Conservation (phyloP, 2,888 invertebrate species). For the Yponomeuta malinellus region DNA sequence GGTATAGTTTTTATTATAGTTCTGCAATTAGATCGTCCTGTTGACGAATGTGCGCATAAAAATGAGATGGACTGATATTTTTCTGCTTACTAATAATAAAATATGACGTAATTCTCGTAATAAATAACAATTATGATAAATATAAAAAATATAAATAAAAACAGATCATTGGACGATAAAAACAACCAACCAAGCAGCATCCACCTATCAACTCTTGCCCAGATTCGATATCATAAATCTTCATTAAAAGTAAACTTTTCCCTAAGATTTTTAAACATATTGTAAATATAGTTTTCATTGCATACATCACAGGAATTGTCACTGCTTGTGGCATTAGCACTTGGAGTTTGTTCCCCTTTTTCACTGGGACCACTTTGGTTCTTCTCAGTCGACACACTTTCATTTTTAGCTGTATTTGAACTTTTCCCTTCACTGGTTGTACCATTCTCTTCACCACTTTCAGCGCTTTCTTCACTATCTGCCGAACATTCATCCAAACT, state of each 20-base stretch:
- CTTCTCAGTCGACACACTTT: slow-evolving; percentile 14
- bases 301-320: slow-evolving; percentile 40
- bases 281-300: slow-evolving; percentile 54
- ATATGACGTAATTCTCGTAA: too few relatives aligned
- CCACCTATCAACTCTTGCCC: not conserved
- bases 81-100: too few relatives aligned
- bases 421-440: slow-evolving; percentile 15
- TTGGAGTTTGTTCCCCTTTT: not conserved
- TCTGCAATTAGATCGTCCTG: too few relatives aligned
- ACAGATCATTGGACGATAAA: too few relatives aligned
- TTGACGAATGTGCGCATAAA: too few relatives aligned
- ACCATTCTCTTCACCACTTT: not conserved
- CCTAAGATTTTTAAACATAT: slow-evolving; percentile 46
- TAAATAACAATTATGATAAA: too few relatives aligned
- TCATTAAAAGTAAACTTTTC: slow-evolving; percentile 52
- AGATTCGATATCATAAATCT: slow-evolving; percentile 20
- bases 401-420: not conserved
- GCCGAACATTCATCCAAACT: too few relatives aligned
- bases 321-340: not conserved
- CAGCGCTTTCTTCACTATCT: too few relatives aligned
- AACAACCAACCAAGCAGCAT: too few relatives aligned
- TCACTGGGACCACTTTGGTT: slow-evolving; percentile 18
- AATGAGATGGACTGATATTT: too few relatives aligned
- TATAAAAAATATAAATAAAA: too few relatives aligned
- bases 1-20: too few relatives aligned